Evolutionary conservation across 2,797 vertebrate genomes (phyloP).

Genomic region (Oophaga sylvatica): DNA sequence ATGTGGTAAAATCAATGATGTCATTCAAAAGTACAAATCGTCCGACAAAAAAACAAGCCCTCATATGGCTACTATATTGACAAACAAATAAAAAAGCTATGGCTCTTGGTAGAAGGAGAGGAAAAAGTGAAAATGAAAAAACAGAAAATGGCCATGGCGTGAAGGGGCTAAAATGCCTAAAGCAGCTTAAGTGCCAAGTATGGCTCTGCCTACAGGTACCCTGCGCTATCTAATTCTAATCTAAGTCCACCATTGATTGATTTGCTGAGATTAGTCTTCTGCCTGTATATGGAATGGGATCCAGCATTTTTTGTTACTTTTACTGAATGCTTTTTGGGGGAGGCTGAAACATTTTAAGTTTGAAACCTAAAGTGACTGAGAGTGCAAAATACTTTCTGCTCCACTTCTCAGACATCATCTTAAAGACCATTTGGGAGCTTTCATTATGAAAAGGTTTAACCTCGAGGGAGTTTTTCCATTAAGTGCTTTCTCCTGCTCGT

Average conservation of each 20-base stretch:
- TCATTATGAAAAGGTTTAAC: constrained; percentile 11
- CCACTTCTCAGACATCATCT: constrained; percentile 19
- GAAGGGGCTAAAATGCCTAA: too few species aligned
- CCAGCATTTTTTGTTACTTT: neutral
- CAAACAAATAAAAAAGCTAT: too few species aligned
- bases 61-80: too few species aligned
- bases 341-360: neutral
- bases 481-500: neutral
- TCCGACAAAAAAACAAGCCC: too few species aligned
- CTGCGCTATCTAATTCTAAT: neutral
- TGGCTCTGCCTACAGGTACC: too few species aligned
- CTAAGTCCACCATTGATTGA: neutral
- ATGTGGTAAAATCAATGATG: too few species aligned
- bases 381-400: constrained; percentile 1
- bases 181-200: too few species aligned
- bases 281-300: neutral
- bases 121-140: too few species aligned
- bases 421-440: constrained; percentile 12
- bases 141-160: too few species aligned
- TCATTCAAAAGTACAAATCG: too few species aligned
- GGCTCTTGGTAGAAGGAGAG: too few species aligned
- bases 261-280: neutral
- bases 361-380: neutral
- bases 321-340: neutral
- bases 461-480: constrained; percentile 15